A percentile compares a stretch with the other conserved stretches of the same genome.
These are phyloP conservation scores for Argyresthia goedartella DNA, from an alignment of 2,888 invertebrate genomes.

Conservation along the genomic window DNA sequence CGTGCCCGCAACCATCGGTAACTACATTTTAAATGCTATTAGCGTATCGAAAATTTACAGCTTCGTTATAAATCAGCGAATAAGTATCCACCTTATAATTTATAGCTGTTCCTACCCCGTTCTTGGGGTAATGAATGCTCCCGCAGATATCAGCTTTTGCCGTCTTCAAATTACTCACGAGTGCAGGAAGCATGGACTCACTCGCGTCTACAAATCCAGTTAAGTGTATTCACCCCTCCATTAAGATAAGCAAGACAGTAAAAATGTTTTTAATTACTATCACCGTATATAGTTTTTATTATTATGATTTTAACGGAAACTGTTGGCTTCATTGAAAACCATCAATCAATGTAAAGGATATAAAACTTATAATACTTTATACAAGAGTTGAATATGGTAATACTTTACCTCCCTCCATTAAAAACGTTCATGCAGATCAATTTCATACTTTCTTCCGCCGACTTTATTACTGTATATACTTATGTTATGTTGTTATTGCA, in stretches of 20 bases:
- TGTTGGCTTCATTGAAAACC: too few species aligned
- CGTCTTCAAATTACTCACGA: slow-evolving; percentile 62
- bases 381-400: too few species aligned
- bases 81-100: slow-evolving; percentile 58
- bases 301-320: slow-evolving; percentile 5
- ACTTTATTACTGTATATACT: too few species aligned
- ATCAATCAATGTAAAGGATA: too few species aligned
- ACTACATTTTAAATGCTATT: background rate
- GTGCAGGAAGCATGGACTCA: slow-evolving; percentile 50
- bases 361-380: too few species aligned
- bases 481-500: too few species aligned
- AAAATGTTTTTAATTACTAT: slow-evolving; percentile 38
- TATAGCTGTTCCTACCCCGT: slow-evolving; percentile 48
- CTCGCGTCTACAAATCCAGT: slow-evolving; percentile 55
- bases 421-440: too few species aligned
- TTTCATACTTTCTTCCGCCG: too few species aligned
- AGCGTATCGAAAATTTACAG: slow-evolving; percentile 33
- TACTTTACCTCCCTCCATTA: too few species aligned
- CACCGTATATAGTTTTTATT: slow-evolving; percentile 59
- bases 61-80: slow-evolving; percentile 54
- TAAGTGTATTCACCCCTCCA: slow-evolving; percentile 53
- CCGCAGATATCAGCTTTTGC: slow-evolving; percentile 56
- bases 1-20: background rate
- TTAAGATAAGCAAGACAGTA: slow-evolving; percentile 49
- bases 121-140: slow-evolving; percentile 61